Base-by-base conservation (phyloP, 2,888 invertebrate genomes). In the Auanema sp. region DNA sequence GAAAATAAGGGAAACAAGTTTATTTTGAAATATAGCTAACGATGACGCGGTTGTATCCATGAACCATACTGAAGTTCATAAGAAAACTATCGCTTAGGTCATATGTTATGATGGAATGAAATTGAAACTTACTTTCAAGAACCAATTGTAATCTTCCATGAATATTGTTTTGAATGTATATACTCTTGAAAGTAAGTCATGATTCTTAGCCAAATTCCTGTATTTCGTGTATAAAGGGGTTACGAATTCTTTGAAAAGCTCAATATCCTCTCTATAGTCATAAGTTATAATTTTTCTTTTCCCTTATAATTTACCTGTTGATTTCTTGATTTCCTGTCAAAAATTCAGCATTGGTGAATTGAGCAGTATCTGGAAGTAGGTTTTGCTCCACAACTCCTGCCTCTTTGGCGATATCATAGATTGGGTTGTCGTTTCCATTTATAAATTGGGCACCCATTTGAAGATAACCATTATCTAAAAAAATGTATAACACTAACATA, bases 391-490 rank as follows among this genome's bases (percentile, higher is more conserved):
- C 16, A 18, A 74, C 52, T 24, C 67, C 68, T 11, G 72, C 63
- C 25, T 70, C 66, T 41, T 65, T 60, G 23, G 80, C 80, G 53
- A 78, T 77, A 18, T 74, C 60, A 58, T 68, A 80, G 16, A 80
- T 68, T n/a, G 77, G 76, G 53, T 80, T 80, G 49, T 74, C 54
- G 5, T 67, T 67, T 40, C 80, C 80, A 55, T 80, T 80, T 47
- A 79, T 79, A 60, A 76, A 79, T 49, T 80, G 77, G 14, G 80
- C 80, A 21, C 80, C 80, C 67, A 76, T 76, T 66, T 80, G 80
- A n/a, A 80, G 66, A 55, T 67, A 81, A 23, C 78, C 79, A 57
- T 74, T 74, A 23, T 75, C 73, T 75, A 54, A 56, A 21, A 43
- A 41, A 14, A 47, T 6, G 21, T 16, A 43, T 11, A 14, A 43